phyloP scores from a whole-genome alignment of 1,140 invertebrate genomes.

The Drosophila hydei region DNA sequence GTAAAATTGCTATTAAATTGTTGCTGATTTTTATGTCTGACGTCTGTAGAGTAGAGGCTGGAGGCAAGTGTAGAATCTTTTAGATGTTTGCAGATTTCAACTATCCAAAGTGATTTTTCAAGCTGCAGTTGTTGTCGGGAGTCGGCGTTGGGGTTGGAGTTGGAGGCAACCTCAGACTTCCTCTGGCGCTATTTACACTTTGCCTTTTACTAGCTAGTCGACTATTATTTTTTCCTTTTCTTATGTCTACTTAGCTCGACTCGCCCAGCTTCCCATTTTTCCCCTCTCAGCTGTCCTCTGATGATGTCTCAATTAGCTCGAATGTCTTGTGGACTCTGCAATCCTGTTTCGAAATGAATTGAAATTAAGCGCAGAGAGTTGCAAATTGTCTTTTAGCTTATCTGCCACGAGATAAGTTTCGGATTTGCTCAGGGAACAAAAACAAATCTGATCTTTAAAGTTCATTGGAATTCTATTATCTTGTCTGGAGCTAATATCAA shows the following conservation, averaged over 20 bases:
- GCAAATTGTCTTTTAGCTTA: no score
- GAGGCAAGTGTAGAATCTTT: background rate
- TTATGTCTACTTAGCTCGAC: constrained; percentile 48
- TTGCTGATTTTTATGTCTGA: constrained; percentile 77
- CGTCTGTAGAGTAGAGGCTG: constrained; percentile 2
- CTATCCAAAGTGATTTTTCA: constrained; percentile 1
- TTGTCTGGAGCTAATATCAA: no score
- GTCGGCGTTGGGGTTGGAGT: no score
- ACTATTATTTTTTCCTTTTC: constrained; percentile 29
- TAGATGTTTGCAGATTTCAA: background rate
- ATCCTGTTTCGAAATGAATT: no score
- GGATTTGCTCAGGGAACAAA: no score
- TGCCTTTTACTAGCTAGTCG: constrained; percentile 44
- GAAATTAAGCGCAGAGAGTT: no score
- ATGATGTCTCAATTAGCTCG: constrained; percentile 77
- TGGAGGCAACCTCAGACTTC: constrained; percentile 29
- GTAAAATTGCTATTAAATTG: constrained; percentile 81
- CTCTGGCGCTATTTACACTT: constrained; percentile 58
- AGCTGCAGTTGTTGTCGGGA: background rate
- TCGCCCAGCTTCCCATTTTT: constrained; percentile 7
- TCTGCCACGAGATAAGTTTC: no score
- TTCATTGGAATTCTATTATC: no score
- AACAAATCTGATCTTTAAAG: no score
- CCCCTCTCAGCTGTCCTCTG: constrained; percentile 17
- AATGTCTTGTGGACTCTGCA: constrained; percentile 42